Base-by-base conservation (phyloP, 2,888 invertebrate species). In the Brenthis daphne region DNA sequence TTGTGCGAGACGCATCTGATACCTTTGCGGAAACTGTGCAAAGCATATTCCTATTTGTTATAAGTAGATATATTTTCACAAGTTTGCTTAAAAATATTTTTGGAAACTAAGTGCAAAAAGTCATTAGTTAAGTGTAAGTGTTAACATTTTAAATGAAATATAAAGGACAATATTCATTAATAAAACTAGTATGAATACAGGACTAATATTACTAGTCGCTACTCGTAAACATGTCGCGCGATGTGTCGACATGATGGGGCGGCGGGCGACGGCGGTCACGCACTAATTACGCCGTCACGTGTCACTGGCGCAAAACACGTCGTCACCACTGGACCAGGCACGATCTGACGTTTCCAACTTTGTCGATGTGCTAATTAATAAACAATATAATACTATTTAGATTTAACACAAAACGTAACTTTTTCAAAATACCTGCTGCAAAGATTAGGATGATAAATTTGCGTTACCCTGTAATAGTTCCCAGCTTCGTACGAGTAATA, bases 211-310 rank as follows among this genome's bases (percentile, higher is more conserved):
- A 76, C 73, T 68, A 74, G 71, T 71, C 66, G 70, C 67, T 74
- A 75, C 75, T 74, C 75, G 77, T 77, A 77, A 81, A 77, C 79
- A 78, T 74, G 76, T 75, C 72, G 76, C 71, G 75, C 76, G 78
- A 74, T 76, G 75, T 77, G 78, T 76, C 75, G 79, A 75, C 77
- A 77, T 78, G 81, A 78, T 77, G 82, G 80, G 75, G 67, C 73
- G 70, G 82, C 77, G 85, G 76, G 75, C 74, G 77, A 81, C 78
- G 86, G 79, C 77, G 78, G 88, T 87, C 87, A 85, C 82, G 88
- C 86, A 87, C 90, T 91, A 91, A 91, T 91, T 91, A 90, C 86
- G 68, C 76, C 87, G 83, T 88, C 89, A 89, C 87, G 82, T 89
- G 88, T 83, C 86, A 77, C 83, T 79, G 73, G 78, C 77, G 80